These are phyloP conservation scores for Microtus ochrogaster DNA, from an alignment of 2,113 vertebrate species.

Conservation along the genomic window DNA sequence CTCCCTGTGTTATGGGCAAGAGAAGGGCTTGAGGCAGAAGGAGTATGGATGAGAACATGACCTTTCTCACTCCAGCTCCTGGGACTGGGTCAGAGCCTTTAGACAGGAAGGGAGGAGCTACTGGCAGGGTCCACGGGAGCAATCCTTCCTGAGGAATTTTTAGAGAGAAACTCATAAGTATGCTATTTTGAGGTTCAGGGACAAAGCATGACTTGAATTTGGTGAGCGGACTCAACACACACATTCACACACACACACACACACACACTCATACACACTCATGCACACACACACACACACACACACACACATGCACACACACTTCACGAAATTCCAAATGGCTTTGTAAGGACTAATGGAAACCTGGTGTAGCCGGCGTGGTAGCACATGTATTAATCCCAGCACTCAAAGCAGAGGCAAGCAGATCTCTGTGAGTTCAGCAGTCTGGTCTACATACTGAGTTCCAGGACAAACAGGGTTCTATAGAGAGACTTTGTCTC, in stretches of 20 bases:
- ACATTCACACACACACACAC: not conserved
- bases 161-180: not conserved
- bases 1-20: not conserved
- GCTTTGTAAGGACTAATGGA: not conserved
- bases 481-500: not conserved
- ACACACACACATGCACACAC: not conserved
- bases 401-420: not conserved
- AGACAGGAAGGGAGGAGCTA: not conserved
- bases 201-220: not conserved
- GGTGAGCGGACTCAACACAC: not conserved
- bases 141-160: not conserved
- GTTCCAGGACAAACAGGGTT: not conserved
- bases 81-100: not conserved
- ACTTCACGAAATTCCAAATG: not conserved
- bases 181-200: not conserved
- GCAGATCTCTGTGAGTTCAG: not conserved
- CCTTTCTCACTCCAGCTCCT: not conserved
- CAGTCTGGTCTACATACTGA: not conserved
- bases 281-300: not conserved
- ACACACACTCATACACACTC: not conserved
- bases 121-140: too few species aligned
- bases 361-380: not conserved
- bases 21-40: too few species aligned
- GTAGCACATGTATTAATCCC: not conserved
- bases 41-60: not conserved